Percentiles rank a stretch among this genome's conserved stretches.
These are phyloP conservation scores for Gobionotothen gibberifrons DNA, from an alignment of 2,797 vertebrate genomes.

Conservation along the genomic window DNA sequence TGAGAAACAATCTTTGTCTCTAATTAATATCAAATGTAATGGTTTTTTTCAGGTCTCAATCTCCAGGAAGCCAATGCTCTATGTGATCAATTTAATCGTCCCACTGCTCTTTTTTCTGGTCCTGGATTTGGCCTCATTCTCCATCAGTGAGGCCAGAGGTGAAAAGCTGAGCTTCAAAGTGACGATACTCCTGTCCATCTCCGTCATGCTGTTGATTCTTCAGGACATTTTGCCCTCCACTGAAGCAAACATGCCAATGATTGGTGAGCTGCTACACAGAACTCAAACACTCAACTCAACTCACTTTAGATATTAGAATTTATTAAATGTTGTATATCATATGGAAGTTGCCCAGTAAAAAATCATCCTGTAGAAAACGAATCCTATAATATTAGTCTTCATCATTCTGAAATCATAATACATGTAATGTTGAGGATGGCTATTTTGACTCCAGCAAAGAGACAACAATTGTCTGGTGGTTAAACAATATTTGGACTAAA, in stretches of 20 bases:
- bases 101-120: constrained; percentile 81
- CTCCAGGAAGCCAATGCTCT: constrained; percentile 65
- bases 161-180: constrained; percentile 88
- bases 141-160: constrained; percentile 74
- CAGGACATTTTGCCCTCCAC: constrained; percentile 87
- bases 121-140: constrained; percentile 85
- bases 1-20: no score
- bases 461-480: no score
- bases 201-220: constrained; percentile 86
- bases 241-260: constrained; percentile 79
- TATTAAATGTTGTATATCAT: no score
- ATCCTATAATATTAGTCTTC: no score
- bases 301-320: no score
- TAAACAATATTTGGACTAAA: no score
- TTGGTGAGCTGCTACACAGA: constrained; percentile 76
- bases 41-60: constrained; percentile 48
- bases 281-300: no score
- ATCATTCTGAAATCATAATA: no score
- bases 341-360: no score
- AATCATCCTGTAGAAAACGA: no score
- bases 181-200: constrained; percentile 85
- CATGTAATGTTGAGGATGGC: no score
- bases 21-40: background rate
- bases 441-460: no score
- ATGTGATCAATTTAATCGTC: constrained; percentile 83